Percentiles rank a stretch among this genome's conserved stretches.
Evolutionary conservation across 2,888 invertebrate species (phyloP).

Genomic region (Heliconius hortense): DNA sequence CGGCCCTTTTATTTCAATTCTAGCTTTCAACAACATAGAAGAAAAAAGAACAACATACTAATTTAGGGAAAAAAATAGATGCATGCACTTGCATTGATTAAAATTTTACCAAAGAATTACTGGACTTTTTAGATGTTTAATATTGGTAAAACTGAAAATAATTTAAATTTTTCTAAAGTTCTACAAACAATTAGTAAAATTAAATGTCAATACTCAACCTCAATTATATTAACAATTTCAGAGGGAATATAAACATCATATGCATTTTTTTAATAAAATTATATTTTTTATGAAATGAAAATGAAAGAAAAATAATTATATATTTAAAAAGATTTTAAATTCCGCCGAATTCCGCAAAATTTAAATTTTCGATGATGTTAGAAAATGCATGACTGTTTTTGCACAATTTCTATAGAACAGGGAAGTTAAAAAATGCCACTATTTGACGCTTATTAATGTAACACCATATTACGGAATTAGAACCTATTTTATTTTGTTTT

Average conservation of each 20-base stretch:
- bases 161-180: no score
- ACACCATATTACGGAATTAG: conserved; percentile 4
- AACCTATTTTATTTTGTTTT: neutral
- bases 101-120: neutral
- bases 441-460: conserved; percentile 1
- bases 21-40: no score
- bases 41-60: neutral
- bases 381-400: neutral
- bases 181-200: no score
- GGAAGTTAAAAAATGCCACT: neutral
- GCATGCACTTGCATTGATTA: neutral
- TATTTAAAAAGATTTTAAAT: no score
- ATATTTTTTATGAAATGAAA: no score
- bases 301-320: no score
- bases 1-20: neutral
- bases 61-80: neutral
- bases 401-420: neutral
- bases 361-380: neutral
- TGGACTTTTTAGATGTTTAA: neutral
- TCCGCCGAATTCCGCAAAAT: no score
- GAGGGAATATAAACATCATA: no score
- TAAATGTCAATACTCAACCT: no score
- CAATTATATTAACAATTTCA: no score
- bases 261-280: no score
- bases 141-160: no score